Evolutionary conservation across 2,113 vertebrate species (phyloP), one percentile per base, ranked within the genome.

Genomic region (Laterallus jamaicensis): DNA sequence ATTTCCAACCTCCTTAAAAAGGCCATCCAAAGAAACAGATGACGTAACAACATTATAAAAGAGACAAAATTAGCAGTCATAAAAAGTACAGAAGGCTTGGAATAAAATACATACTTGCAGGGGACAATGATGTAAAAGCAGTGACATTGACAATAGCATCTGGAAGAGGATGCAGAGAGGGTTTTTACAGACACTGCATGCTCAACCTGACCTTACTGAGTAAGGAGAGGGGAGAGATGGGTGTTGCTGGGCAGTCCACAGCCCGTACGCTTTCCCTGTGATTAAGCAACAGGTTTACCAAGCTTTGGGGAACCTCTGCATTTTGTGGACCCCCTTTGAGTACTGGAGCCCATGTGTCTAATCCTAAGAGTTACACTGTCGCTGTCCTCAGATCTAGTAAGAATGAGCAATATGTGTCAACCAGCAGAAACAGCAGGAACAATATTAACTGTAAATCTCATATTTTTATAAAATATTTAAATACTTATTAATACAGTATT

Each of bases 1-100:
- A 82, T 79, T 93, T 95, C 28, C 68, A 80, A 28, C 6, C 50
- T 93, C 63, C 47, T 86, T 77, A 66, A 80, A 96, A 94, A 80
- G 54, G 55, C 40, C 44, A 80, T 37, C 31, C 55, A 80, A 50
- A 90, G 59, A 87, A 85, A 89, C 2, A 91, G 15, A 77, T 32
- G 24, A 73, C n/a, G 40, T 26, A 79, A 84, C 16, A 86, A 81
- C 54, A 79, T 70, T 60, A 63, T 28, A 90, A 70, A 93, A 77
- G 59, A 82, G 63, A 92, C 47, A 90, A 80, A 92, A 92, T 64
- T 66, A 86, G 71, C 37, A 90, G 49, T 70, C 77, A 82, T 71
- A 69, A 68, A 50, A 79, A 91, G 89, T 89, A 74, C n/a, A 78
- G 59, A 73, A 77, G 35, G 32, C 21, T 63, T 83, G 55, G 39